Evolutionary conservation across 2,113 vertebrate species (phyloP), one percentile per base, ranked within the genome.

Genomic region (Salvator merianae): DNA sequence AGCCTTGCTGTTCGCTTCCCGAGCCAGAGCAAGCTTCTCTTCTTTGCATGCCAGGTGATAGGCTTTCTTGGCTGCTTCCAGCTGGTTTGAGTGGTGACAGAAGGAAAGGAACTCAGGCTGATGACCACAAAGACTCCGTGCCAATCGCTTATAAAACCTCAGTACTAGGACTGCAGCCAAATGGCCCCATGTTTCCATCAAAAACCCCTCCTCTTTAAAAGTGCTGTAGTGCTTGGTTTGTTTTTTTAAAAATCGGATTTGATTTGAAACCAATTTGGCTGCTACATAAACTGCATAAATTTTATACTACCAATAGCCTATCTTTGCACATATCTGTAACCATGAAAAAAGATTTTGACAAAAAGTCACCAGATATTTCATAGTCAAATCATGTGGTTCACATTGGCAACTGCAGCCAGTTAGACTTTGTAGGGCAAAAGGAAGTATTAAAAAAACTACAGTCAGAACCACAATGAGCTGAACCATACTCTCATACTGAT

Each of bases 21-120:
- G 94, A 5, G 97, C 94, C 79, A 97, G 93, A 0, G 98, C 98
- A 93, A 99, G 92, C 92, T 97, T 99, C 96, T 99, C 98, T 95
- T 99, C 98, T 94, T 99, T 99, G 94, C 98, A 99, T 7, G 98
- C 97, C 97, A 99, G 91, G 92, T 99, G 98, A 93, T 99, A 99
- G 0, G 93, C 94, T 92, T 99, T 99, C 96, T 99, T 99, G 82
- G 97, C 97, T 0, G 98, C 94, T 92, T 99, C 98, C 95, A 99
- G 94, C 98, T 99, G 95, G 5, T 74, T 65, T 40, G 20, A 88
- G 10, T 47, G 81, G 68, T 77, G 30, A 86, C 47, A 88, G 28
- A 85, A 79, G 50, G 34, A 59, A 81, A 53, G 22, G 71, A 88
- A 62, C 16, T 81, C 74, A 82, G 65, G 80, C 0, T 69, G 22